These are phyloP conservation scores for Sandelia bainsii DNA, from an alignment of 2,797 vertebrate species.

Conservation along the genomic window DNA sequence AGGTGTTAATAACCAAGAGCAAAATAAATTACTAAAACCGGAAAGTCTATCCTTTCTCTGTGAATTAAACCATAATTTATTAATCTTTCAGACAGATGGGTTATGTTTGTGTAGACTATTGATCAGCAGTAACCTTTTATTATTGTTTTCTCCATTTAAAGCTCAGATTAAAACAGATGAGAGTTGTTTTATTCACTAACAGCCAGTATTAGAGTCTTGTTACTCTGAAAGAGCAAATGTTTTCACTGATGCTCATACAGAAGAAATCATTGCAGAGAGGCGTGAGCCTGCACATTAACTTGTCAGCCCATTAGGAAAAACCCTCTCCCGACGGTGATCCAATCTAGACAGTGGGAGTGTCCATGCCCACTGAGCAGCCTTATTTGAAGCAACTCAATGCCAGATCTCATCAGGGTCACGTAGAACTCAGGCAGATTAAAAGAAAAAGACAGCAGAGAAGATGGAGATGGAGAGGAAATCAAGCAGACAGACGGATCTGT, in stretches of 20 bases:
- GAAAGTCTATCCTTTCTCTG: slow-evolving; percentile 65
- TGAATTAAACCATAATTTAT: slow-evolving; percentile 78
- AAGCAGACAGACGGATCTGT: slow-evolving; percentile 29
- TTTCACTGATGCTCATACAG: slow-evolving; percentile 57
- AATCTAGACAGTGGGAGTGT: slow-evolving; percentile 69
- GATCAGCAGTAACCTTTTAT: slow-evolving; percentile 83
- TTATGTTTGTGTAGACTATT: slow-evolving; percentile 73
- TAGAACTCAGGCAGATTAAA: slow-evolving; percentile 46
- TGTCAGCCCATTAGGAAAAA: slow-evolving; percentile 77
- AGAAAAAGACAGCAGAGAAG: slow-evolving; percentile 57
- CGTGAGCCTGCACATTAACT: slow-evolving; percentile 72
- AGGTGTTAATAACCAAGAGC: slow-evolving; percentile 72
- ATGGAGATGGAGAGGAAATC: slow-evolving; percentile 47
- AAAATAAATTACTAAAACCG: slow-evolving; percentile 74
- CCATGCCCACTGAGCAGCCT: slow-evolving; percentile 68
- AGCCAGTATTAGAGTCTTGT: slow-evolving; percentile 40
- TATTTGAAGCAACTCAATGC: slow-evolving; percentile 79
- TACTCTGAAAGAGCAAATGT: slow-evolving; percentile 61
- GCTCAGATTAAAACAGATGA: slow-evolving; percentile 82
- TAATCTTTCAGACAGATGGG: slow-evolving; percentile 77
- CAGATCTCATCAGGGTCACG: slow-evolving; percentile 70
- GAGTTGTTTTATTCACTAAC: slow-evolving; percentile 67
- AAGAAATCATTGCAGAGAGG: slow-evolving; percentile 72
- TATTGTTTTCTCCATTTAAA: slow-evolving; percentile 80
- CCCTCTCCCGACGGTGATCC: slow-evolving; percentile 64